These are phyloP conservation scores for Prietella phreatophila DNA, from an alignment of 2,113 vertebrate genomes.

Conservation along the genomic window DNA sequence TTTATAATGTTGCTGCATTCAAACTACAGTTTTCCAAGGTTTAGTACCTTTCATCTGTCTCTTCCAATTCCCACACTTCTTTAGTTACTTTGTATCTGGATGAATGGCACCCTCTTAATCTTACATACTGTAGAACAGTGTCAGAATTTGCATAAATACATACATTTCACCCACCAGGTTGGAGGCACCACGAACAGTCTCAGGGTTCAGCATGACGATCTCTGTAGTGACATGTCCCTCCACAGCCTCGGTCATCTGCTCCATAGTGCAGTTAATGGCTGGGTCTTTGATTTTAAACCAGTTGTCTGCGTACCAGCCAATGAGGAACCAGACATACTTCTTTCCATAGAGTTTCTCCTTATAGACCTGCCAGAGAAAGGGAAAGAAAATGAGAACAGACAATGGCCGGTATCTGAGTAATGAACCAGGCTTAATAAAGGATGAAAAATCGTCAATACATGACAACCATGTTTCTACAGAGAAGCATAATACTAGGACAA, in stretches of 20 bases:
- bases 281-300: slow-evolving; percentile 96
- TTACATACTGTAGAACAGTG: background rate
- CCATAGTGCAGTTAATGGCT: slow-evolving; percentile 91
- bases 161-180: slow-evolving; percentile 80
- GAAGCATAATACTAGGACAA: background rate
- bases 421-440: no score
- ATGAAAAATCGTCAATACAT: background rate
- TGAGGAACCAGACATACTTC: slow-evolving; percentile 95
- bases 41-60: background rate
- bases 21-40: background rate
- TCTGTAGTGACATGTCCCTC: slow-evolving; percentile 95
- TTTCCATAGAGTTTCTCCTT: slow-evolving; percentile 96
- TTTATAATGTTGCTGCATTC: background rate
- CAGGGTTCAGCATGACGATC: slow-evolving; percentile 95
- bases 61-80: background rate
- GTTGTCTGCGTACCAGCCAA: slow-evolving; percentile 95
- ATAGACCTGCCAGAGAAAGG: slow-evolving; percentile 77
- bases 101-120: background rate
- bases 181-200: slow-evolving; percentile 89
- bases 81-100: background rate
- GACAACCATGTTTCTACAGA: background rate
- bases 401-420: background rate
- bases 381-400: background rate
- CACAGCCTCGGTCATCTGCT: slow-evolving; percentile 92
- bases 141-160: background rate